These are phyloP conservation scores for Champsocephalus esox DNA, from an alignment of 2,797 vertebrate species.

Conservation along the genomic window DNA sequence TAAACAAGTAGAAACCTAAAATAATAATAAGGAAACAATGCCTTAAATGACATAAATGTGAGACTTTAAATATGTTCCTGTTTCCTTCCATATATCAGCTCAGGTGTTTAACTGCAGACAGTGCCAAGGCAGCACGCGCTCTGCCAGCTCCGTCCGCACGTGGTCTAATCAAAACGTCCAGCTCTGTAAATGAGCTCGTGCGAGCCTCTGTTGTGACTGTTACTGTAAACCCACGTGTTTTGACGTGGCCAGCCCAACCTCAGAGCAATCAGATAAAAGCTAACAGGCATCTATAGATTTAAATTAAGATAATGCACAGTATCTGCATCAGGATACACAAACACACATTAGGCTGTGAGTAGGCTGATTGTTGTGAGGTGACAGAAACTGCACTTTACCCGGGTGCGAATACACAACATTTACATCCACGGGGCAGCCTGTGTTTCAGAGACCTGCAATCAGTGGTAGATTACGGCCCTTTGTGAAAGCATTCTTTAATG, in stretches of 20 bases:
- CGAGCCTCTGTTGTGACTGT: conserved; percentile 31
- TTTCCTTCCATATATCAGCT: too few relatives aligned
- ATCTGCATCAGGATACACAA: conserved; percentile 46
- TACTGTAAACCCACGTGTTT: conserved; percentile 54
- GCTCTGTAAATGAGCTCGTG: neutral
- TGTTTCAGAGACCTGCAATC: neutral
- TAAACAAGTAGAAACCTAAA: neutral
- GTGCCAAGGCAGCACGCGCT: neutral
- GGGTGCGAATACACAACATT: conserved; percentile 62
- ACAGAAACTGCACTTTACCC: conserved; percentile 69
- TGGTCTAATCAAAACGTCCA: conserved; percentile 10
- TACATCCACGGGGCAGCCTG: conserved; percentile 16
- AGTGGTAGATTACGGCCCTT: neutral
- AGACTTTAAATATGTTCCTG: too few relatives aligned
- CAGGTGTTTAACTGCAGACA: too few relatives aligned
- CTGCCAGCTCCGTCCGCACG: conserved; percentile 12
- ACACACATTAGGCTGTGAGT: conserved; percentile 14
- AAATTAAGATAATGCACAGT: conserved; percentile 55
- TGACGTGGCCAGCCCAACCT: conserved; percentile 24
- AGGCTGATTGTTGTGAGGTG: conserved; percentile 67
- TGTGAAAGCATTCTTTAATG: neutral
- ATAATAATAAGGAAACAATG: neutral
- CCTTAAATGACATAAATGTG: neutral
- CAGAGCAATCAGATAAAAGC: conserved; percentile 49
- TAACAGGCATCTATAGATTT: conserved; percentile 52